phyloP scores from a whole-genome alignment of 1,140 invertebrate species.

The Zelostemma sp. region DNA sequence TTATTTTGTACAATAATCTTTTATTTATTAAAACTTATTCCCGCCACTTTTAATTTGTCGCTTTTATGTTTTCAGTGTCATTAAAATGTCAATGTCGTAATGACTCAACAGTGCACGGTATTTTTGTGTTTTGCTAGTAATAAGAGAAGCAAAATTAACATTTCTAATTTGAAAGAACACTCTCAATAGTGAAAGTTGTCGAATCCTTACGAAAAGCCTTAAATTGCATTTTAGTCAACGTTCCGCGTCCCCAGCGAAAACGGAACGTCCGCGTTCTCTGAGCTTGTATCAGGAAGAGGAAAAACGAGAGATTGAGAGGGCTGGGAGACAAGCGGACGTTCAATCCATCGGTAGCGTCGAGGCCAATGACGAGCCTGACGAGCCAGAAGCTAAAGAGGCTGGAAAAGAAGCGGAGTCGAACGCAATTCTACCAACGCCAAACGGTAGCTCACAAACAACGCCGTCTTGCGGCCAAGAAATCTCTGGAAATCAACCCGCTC shows the following conservation, averaged over 20 bases:
- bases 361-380: background rate
- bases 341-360: slow-evolving; percentile 11
- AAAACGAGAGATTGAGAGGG: slow-evolving; percentile 45
- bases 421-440: slow-evolving; percentile 27
- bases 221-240: slow-evolving; percentile 42
- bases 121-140: too few species aligned
- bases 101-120: too few species aligned
- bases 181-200: background rate
- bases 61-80: background rate
- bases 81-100: background rate
- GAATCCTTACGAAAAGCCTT: background rate
- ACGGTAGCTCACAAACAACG: slow-evolving; percentile 50
- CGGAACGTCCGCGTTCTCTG: slow-evolving; percentile 70
- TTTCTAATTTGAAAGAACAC: background rate
- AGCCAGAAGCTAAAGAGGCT: slow-evolving; percentile 6
- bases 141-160: too few species aligned
- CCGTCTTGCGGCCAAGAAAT: slow-evolving; percentile 63
- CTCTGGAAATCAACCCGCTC: slow-evolving; percentile 48
- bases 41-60: background rate
- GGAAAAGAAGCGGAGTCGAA: slow-evolving; percentile 12
- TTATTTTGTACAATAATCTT: too few species aligned
- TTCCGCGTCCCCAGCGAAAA: slow-evolving; percentile 53
- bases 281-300: slow-evolving; percentile 66
- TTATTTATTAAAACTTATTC: background rate
- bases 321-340: slow-evolving; percentile 34